Percentiles rank a stretch among this genome's conserved stretches.
Conservation (phyloP, 2,113 vertebrate genomes). For the Rafetus swinhoei region DNA sequence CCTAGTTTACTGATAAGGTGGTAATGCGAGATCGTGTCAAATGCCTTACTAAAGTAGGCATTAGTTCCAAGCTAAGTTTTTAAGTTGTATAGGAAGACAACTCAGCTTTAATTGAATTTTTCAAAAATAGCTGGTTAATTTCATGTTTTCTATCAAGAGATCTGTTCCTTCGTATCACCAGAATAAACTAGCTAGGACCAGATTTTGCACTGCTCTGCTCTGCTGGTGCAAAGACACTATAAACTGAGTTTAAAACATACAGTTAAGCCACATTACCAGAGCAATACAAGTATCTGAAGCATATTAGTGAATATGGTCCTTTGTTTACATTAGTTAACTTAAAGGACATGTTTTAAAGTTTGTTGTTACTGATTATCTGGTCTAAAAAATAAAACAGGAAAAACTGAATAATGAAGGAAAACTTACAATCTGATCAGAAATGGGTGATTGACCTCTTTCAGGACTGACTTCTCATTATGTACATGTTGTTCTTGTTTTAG, state of each 20-base stretch:
- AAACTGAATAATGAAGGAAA: neutral
- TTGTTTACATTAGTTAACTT: neutral
- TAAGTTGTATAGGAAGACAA: neutral
- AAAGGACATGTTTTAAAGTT: fast-evolving
- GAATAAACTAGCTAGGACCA: neutral
- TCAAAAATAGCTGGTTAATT: neutral
- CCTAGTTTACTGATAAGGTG: too few species aligned
- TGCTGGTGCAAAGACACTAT: neutral
- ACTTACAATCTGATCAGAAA: conserved; percentile 96
- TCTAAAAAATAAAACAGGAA: neutral
- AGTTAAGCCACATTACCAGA: neutral
- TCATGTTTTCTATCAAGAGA: neutral
- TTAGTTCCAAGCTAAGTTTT: neutral
- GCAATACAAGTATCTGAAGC: neutral
- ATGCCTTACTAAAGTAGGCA: too few species aligned
- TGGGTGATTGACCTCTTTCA: conserved; percentile 91
- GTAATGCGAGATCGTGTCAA: too few species aligned
- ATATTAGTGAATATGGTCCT: neutral
- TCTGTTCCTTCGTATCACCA: neutral
- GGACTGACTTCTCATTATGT: conserved; percentile 95
- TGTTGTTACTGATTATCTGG: neutral
- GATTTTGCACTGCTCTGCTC: neutral
- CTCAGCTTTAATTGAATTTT: neutral
- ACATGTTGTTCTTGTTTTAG: conserved; percentile 97
- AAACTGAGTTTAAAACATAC: neutral